Percentiles rank a stretch among this genome's conserved stretches.
Conservation (phyloP, 64 coral and sea anemone species). For the Stylophora pistillata region DNA sequence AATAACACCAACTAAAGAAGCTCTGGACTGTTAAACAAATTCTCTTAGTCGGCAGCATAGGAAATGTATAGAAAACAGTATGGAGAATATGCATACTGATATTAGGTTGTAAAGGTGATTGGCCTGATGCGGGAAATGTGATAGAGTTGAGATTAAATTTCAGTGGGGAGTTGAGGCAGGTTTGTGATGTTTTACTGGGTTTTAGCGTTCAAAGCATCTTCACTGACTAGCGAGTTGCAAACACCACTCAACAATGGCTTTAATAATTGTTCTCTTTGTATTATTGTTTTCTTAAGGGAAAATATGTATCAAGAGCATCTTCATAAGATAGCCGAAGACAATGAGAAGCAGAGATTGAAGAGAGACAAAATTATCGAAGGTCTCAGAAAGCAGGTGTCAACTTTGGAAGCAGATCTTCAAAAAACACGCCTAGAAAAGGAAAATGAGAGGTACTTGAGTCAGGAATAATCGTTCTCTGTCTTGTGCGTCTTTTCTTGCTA, state of each 20-base stretch:
- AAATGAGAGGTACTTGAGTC: not conserved
- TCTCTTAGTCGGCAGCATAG: too few relatives aligned
- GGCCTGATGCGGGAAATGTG: too few relatives aligned
- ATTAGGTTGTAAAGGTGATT: too few relatives aligned
- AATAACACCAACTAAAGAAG: too few relatives aligned
- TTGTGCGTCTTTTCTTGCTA: too few relatives aligned
- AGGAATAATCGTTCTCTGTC: too few relatives aligned
- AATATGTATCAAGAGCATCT: constrained; percentile 48
- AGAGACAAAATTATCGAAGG: constrained; percentile 1
- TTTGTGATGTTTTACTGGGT: too few relatives aligned
- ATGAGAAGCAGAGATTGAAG: not conserved
- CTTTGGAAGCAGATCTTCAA: not conserved
- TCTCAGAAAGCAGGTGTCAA: not conserved
- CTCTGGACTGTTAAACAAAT: too few relatives aligned
- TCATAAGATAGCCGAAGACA: constrained; percentile 18
- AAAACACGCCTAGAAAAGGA: not conserved
- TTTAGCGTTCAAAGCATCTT: not conserved
- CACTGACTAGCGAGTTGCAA: not conserved
- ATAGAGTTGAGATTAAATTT: too few relatives aligned
- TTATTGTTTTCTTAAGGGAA: constrained; percentile 5
- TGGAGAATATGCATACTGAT: too few relatives aligned
- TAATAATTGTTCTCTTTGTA: not conserved
- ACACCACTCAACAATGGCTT: not conserved
- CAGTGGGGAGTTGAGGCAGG: too few relatives aligned
- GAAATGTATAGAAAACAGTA: too few relatives aligned